Evolutionary conservation across 2,113 vertebrate genomes (phyloP).

Genomic region (Caracal caracal): DNA sequence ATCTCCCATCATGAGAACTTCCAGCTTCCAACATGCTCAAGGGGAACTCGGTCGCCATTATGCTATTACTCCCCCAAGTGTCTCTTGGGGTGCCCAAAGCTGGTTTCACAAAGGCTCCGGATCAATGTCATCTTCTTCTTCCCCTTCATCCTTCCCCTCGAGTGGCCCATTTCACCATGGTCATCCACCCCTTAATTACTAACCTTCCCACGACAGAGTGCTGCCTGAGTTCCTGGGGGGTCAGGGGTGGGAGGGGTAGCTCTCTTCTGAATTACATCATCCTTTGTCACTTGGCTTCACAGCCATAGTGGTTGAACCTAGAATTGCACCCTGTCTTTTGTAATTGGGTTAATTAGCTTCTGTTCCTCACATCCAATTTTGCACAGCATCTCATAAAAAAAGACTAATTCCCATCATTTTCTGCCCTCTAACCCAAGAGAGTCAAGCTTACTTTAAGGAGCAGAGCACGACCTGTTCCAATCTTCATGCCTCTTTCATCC

Average conservation of each 20-base stretch:
- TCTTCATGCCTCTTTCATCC: background rate
- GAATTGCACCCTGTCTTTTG: background rate
- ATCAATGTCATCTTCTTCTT: background rate
- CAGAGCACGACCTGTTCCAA: fast-evolving
- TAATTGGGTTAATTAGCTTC: background rate
- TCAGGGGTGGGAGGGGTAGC: too few relatives aligned
- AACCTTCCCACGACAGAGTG: background rate
- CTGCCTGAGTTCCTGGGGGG: background rate
- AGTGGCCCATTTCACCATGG: background rate
- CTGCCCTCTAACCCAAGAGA: background rate
- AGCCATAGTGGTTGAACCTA: background rate
- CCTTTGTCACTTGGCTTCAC: background rate
- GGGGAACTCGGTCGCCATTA: background rate
- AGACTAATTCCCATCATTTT: background rate
- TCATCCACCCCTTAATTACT: background rate
- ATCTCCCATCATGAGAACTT: background rate
- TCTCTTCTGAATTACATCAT: background rate
- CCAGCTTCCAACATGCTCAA: background rate
- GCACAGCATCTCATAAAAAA: background rate
- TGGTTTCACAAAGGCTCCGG: background rate
- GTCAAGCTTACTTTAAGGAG: background rate
- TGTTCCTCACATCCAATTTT: background rate
- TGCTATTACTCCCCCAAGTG: too few relatives aligned
- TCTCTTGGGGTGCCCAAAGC: background rate
- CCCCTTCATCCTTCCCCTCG: background rate